These are phyloP conservation scores for Carabus problematicus DNA, from an alignment of 2,888 invertebrate genomes.

Conservation along the genomic window DNA sequence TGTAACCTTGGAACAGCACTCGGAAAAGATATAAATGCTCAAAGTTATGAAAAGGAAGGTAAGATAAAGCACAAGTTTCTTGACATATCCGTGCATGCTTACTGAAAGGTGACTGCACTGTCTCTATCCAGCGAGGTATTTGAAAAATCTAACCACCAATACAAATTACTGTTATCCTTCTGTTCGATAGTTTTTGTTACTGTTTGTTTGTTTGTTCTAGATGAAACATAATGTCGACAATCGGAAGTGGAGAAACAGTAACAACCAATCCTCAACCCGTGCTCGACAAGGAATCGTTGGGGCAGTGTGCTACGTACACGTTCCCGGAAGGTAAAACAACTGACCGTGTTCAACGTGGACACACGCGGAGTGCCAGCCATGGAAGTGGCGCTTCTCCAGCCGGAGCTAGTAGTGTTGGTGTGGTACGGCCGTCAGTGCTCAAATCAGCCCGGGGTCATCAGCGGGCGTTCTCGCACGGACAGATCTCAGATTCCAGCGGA, in stretches of 20 bases:
- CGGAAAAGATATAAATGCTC: slow-evolving; percentile 31
- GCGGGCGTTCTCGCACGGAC: slow-evolving; percentile 86
- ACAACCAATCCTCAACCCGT: slow-evolving; percentile 63
- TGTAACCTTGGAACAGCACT: slow-evolving; percentile 28
- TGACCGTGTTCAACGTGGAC: slow-evolving; percentile 60
- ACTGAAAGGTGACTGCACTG: slow-evolving; percentile 42
- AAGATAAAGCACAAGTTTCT: slow-evolving; percentile 41
- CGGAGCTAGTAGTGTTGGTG: slow-evolving; percentile 52
- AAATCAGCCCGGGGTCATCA: slow-evolving; percentile 79
- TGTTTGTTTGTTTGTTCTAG: slow-evolving; percentile 56
- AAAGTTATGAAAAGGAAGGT: slow-evolving; percentile 43
- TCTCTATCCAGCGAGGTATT: slow-evolving; percentile 16
- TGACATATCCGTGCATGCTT: slow-evolving; percentile 36
- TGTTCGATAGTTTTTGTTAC: background rate
- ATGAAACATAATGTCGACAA: slow-evolving; percentile 74
- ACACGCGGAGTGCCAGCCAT: slow-evolving; percentile 75
- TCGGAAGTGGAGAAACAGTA: slow-evolving; percentile 68
- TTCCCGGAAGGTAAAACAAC: slow-evolving; percentile 55
- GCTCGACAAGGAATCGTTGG: slow-evolving; percentile 57
- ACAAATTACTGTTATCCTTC: background rate
- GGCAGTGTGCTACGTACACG: slow-evolving; percentile 57
- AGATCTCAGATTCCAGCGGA: slow-evolving; percentile 71
- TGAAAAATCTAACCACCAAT: background rate
- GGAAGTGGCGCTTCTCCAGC: slow-evolving; percentile 60
- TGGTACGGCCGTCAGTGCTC: slow-evolving; percentile 70